phyloP scores from a whole-genome alignment of 1,140 invertebrate genomes.

The Pseudobourletiella spinata region DNA sequence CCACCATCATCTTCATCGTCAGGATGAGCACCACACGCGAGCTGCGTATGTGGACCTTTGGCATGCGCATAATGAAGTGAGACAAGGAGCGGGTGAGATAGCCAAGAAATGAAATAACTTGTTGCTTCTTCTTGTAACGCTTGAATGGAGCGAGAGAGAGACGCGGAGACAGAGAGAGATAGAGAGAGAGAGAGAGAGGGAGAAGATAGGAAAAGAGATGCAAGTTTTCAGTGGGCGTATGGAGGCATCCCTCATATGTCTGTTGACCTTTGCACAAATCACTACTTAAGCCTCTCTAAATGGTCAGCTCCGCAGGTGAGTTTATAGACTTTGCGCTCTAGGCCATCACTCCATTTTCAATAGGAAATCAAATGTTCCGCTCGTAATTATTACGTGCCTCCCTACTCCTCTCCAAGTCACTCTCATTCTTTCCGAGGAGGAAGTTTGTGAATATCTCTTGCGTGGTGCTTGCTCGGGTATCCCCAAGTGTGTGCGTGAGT shows the following conservation, averaged over 20 bases:
- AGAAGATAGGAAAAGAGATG: neutral
- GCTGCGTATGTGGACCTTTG: too few relatives aligned
- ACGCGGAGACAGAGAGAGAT: neutral
- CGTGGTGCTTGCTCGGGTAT: too few relatives aligned
- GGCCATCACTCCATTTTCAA: conserved; percentile 5
- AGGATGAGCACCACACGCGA: too few relatives aligned
- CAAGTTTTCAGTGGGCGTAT: conserved; percentile 17
- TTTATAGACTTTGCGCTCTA: conserved; percentile 3
- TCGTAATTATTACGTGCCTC: neutral
- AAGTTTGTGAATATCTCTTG: too few relatives aligned
- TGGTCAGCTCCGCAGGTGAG: conserved; percentile 28
- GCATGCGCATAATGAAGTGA: neutral
- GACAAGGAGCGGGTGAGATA: neutral
- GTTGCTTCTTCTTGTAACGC: too few relatives aligned
- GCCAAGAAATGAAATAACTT: too few relatives aligned
- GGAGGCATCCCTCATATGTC: conserved; percentile 19
- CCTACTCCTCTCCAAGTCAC: too few relatives aligned
- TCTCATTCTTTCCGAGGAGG: neutral
- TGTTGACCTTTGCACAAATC: conserved; percentile 33
- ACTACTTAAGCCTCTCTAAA: conserved; percentile 31
- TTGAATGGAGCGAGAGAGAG: neutral
- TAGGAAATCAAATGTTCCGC: conserved; percentile 9
- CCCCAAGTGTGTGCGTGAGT: too few relatives aligned
- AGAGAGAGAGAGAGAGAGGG: neutral
- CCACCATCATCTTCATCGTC: too few relatives aligned